Base-by-base conservation (phyloP, 2,888 invertebrate species). In the Eumacrocentrus americanus region DNA sequence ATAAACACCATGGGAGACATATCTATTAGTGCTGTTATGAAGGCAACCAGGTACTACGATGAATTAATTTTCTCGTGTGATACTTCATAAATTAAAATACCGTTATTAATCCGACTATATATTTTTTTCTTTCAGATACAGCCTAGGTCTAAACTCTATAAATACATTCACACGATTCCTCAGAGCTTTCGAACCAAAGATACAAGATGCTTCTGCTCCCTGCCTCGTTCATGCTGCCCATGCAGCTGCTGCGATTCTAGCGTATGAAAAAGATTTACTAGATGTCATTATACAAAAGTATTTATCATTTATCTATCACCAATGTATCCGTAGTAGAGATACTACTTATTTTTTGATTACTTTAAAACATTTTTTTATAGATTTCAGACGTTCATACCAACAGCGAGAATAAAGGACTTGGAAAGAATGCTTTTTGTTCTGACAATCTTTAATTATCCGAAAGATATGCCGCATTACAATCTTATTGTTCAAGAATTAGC, bases 371-470 rank as follows among this genome's bases (percentile, higher is more conserved):
- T 40, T 16, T 54, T 25, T 56, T 61, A 6, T 18, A 79, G 83
- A 62, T 83, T 89, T 16, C 75, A 82, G 6, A 68, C 77, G 2
- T 79, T 85, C 23, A 73, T 90, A 0, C 64, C 81, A 1, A 51
- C 73, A 2, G 77, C 84, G 0, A 84, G 91, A 63, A 48, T 91
- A 0, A 93, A 93, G 80, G 92, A 93, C 73, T 81, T 92, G 25
- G 92, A 92, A 79, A 84, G 91, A 68, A 78, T 91, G 6, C 79
- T 87, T 2, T 83, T 89, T 62, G 83, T 84, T 0, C 84, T 87
- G 71, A 85, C 86, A 1, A 84, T 87, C 72, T 89, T 89, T 66
- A 85, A 89, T 75, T 84, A 83, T 11, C 68, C 82, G 52, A 84
- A 82, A 9, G 66, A 72, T 9, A 79, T 83, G 34, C 83, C 87